Conservation (phyloP, 1,140 invertebrate species). For the Ceratina calcarata region DNA sequence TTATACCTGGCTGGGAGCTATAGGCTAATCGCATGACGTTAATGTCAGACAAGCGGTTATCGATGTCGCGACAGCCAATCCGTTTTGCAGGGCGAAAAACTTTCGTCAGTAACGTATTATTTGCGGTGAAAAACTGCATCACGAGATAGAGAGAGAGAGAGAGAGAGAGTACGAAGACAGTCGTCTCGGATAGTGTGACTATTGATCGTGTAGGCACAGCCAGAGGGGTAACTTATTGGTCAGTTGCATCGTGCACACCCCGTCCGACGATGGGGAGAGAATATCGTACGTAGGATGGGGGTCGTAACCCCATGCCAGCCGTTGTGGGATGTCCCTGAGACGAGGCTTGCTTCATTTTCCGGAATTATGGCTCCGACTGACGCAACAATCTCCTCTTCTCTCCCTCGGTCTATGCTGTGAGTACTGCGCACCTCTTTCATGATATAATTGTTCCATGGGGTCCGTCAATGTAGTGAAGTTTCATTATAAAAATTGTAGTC, state of each 20-base stretch:
- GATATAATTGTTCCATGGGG: background rate
- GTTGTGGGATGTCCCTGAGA: slow-evolving; percentile 53
- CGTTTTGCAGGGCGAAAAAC: slow-evolving; percentile 8
- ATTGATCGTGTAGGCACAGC: slow-evolving; percentile 60
- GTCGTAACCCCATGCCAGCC: slow-evolving; percentile 54
- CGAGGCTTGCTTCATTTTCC: slow-evolving; percentile 60
- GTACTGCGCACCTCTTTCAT: slow-evolving; percentile 28
- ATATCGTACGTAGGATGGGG: slow-evolving; percentile 43
- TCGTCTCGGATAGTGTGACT: slow-evolving; percentile 61
- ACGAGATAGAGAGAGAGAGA: slow-evolving; percentile 25
- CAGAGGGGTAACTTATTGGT: slow-evolving; percentile 67
- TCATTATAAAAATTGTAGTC: too few relatives aligned
- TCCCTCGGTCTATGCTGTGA: background rate
- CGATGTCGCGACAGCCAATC: slow-evolving; percentile 35
- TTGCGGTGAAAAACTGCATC: slow-evolving; percentile 43
- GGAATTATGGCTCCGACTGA: slow-evolving; percentile 62
- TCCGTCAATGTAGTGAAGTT: too few relatives aligned
- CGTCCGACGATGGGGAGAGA: slow-evolving; percentile 49
- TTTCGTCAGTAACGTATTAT: slow-evolving; percentile 53
- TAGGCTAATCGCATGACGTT: background rate
- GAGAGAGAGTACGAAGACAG: slow-evolving; percentile 45
- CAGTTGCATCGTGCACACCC: slow-evolving; percentile 66
- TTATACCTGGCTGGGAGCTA: too few relatives aligned
- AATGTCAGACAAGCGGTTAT: slow-evolving; percentile 31
- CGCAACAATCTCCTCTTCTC: slow-evolving; percentile 36